phyloP scores from a whole-genome alignment of 1,140 invertebrate genomes.

The Ylistrum balloti region DNA sequence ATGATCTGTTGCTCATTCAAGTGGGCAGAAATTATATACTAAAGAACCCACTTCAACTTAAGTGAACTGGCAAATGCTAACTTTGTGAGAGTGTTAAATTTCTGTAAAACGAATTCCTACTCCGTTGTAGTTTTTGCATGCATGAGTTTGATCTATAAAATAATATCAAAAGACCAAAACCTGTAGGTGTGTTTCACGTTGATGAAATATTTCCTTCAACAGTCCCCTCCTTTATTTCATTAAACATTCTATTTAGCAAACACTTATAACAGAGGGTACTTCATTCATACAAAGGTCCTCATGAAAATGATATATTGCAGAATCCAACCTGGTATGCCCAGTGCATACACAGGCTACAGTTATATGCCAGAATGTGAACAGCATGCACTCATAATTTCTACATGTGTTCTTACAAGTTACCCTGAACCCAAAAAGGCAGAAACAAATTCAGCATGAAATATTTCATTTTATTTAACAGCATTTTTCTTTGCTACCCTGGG shows the following conservation, averaged over 20 bases:
- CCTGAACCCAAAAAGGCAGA: not conserved
- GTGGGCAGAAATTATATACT: constrained; percentile 34
- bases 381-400: not conserved
- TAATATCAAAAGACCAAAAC: not conserved
- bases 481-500: not conserved
- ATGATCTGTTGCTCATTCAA: constrained; percentile 22
- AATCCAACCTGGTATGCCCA: not conserved
- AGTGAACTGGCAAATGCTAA: constrained; percentile 14
- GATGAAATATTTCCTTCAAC: not conserved
- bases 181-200: not conserved
- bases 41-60: not conserved
- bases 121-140: not conserved
- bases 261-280: not conserved
- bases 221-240: not conserved
- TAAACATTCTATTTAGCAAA: not conserved
- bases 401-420: constrained; percentile 10
- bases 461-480: not conserved
- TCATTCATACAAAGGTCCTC: not conserved
- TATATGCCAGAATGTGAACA: not conserved
- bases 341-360: too few relatives aligned
- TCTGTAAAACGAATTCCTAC: constrained; percentile 18
- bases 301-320: not conserved
- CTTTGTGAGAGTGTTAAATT: constrained; percentile 5
- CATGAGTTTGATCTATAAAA: constrained; percentile 1
- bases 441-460: not conserved